phyloP scores from a whole-genome alignment of 2,888 invertebrate species.

The Chrysodeixis includens region DNA sequence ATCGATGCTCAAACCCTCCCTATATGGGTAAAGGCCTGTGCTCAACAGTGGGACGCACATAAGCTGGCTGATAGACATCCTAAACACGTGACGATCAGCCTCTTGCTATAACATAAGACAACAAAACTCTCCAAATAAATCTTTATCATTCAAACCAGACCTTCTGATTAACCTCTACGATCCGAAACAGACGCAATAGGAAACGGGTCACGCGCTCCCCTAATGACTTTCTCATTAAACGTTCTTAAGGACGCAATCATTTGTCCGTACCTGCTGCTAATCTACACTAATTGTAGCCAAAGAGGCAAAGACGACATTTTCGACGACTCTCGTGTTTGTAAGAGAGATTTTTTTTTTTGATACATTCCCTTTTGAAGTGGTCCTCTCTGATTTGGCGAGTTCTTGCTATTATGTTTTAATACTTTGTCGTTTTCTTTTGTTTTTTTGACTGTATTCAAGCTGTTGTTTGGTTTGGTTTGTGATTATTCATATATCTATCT shows the following conservation, averaged over 20 bases:
- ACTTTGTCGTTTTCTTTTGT: background rate
- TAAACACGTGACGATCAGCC: too few species aligned
- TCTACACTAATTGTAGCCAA: constrained; percentile 67
- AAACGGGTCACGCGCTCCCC: constrained; percentile 69
- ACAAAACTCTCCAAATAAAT: background rate
- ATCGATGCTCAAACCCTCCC: too few species aligned
- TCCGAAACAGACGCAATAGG: constrained; percentile 26
- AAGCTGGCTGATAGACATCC: too few species aligned
- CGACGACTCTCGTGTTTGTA: constrained; percentile 13
- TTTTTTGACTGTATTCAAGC: background rate
- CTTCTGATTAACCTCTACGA: constrained; percentile 23
- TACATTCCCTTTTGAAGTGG: background rate
- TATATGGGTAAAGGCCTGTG: too few species aligned
- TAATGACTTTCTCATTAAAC: constrained; percentile 78
- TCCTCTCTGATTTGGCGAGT: background rate
- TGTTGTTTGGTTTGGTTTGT: background rate
- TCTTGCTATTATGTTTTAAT: background rate
- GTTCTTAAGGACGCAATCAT: constrained; percentile 67
- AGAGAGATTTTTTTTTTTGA: constrained; percentile 15
- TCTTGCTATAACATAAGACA: too few species aligned
- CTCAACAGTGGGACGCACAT: too few species aligned
- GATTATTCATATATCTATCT: background rate
- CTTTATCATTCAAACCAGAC: background rate
- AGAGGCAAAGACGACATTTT: constrained; percentile 23
- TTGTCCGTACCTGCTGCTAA: constrained; percentile 65